Base-by-base conservation (phyloP, 2,797 vertebrate genomes). In the Phrynocephalus forsythii region DNA sequence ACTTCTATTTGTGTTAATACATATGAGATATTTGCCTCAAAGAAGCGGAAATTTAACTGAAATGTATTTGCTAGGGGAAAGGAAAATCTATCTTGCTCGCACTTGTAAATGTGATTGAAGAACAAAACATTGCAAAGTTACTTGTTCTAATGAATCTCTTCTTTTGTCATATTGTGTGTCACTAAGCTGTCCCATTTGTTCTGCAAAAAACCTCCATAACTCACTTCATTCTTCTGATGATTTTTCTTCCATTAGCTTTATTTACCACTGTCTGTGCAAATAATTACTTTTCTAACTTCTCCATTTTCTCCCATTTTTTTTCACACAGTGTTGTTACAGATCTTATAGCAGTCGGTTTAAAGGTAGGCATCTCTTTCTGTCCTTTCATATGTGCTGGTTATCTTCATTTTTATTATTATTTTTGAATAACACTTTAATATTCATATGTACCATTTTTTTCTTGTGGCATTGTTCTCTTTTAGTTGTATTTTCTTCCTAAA, bases 261-360 rank as follows among this genome's bases (percentile, higher is more conserved):
- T 94, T 92, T 95, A 88, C 84, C 52, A 52, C 93, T 95, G 92
- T 89, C 83, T 94, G 92, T 95, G 88, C 24, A 94, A 44, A 38
- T 94, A 89, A 94, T 91, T 94, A 89, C 90, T 82, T 93, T 92
- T 96, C 94, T 95, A 95, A 95, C 90, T 92, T 95, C 88, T 95
- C 95, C 91, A 87, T 94, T 95, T 95, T 95, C 94, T 89, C 91
- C 68, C 95, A 93, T 92, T 95, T 91, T 95, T 91, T 94, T 95
- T 94, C 91, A 91, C 92, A 95, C 78, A 95, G 73, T 94, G 86
- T 94, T 96, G 91, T 95, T 95, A 94, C 90, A 94, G 92, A 94
- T 95, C 90, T 96, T 94, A 93, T 94, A 96, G 86, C 90, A 91
- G 92, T 95, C 90, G 90, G 85, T 96, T 95, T 97, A 93, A 96